A percentile compares a stretch with the other conserved stretches of the same genome.
Evolutionary conservation across 64 coral and sea anemone genomes (phyloP).

Genomic region (Stichodactyla mertensii): DNA sequence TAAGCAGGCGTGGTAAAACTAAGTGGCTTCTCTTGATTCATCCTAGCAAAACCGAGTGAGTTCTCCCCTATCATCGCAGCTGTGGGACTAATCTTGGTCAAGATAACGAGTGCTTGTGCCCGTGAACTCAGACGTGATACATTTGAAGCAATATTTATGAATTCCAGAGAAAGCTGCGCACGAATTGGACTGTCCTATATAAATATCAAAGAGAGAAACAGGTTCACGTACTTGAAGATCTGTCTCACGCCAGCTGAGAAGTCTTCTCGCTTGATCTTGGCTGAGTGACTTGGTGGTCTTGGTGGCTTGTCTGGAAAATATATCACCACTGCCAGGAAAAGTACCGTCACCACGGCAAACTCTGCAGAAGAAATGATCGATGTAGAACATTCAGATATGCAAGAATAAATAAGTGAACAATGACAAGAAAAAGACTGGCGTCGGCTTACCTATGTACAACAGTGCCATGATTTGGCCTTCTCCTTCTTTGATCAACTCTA

Average conservation of each 20-base stretch:
- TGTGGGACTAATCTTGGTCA: too few species aligned
- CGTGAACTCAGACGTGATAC: neutral
- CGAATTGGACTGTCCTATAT: neutral
- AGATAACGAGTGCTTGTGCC: too few species aligned
- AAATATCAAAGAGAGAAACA: neutral
- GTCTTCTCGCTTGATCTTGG: slow-evolving; percentile 73
- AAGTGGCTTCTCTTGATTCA: neutral
- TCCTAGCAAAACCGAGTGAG: neutral
- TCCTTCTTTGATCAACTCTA: slow-evolving; percentile 52
- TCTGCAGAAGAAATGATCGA: slow-evolving; percentile 41
- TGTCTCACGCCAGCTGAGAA: slow-evolving; percentile 83
- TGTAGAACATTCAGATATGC: neutral
- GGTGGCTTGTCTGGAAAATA: slow-evolving; percentile 97
- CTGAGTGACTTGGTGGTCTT: slow-evolving; percentile 76
- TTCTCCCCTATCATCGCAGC: too few species aligned
- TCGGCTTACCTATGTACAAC: slow-evolving; percentile 73
- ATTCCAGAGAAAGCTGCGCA: neutral
- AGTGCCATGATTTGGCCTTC: slow-evolving; percentile 84
- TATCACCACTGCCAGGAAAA: slow-evolving; percentile 74
- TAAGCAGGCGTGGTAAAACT: neutral
- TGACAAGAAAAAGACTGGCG: neutral
- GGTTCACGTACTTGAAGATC: slow-evolving; percentile 44
- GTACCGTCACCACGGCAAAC: slow-evolving; percentile 60
- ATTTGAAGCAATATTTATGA: neutral
- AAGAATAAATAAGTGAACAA: neutral